phyloP scores from a whole-genome alignment of 2,797 vertebrate species.

The Macropus fuliginosus region DNA sequence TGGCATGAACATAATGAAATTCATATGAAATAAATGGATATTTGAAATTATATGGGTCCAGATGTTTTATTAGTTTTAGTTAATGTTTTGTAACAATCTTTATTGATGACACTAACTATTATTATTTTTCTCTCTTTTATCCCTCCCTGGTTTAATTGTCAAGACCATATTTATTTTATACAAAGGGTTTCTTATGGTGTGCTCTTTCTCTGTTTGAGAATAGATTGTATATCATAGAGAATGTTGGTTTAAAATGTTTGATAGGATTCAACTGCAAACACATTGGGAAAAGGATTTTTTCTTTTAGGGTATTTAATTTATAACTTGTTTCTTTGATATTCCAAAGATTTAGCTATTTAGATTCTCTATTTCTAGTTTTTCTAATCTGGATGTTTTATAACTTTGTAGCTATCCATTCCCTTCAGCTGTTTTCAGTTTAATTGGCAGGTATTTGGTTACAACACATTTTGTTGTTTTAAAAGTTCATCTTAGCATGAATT shows the following conservation, averaged over 20 bases:
- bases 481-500: background rate
- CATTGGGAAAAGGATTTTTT: background rate
- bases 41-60: background rate
- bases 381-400: background rate
- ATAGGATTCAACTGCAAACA: background rate
- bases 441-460: background rate
- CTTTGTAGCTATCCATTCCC: background rate
- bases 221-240: background rate
- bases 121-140: background rate
- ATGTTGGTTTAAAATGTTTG: background rate
- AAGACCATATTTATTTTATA: background rate
- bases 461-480: background rate
- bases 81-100: background rate
- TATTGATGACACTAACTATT: background rate
- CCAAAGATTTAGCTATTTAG: background rate
- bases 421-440: background rate
- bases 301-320: background rate
- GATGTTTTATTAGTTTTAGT: background rate
- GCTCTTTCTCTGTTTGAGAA: background rate
- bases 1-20: background rate
- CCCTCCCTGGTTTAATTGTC: background rate
- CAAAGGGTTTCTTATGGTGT: background rate
- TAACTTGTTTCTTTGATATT: background rate
- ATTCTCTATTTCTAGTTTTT: background rate
- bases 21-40: background rate